Conservation (phyloP, 2,797 vertebrate genomes). For the Coreius guichenoti region DNA sequence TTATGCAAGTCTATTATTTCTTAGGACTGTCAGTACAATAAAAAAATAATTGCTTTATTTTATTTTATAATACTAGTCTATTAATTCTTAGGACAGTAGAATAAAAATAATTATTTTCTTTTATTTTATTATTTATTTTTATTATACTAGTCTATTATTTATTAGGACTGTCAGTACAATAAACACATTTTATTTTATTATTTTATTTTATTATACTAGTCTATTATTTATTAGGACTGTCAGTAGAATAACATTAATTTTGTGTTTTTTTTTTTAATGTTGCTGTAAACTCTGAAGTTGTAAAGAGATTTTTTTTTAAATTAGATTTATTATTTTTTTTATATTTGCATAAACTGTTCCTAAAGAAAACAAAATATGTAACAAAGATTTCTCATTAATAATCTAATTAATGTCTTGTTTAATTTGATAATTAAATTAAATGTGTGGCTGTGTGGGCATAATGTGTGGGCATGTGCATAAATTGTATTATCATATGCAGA, state of each 20-base stretch:
- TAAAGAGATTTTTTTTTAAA: no score
- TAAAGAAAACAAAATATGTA: not conserved
- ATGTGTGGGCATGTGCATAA: not conserved
- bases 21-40: not conserved
- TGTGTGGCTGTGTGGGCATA: not conserved
- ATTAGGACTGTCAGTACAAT: not conserved
- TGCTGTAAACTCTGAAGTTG: no score
- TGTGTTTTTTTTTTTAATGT: no score
- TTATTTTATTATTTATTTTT: not conserved
- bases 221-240: no score
- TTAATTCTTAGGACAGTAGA: not conserved
- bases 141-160: not conserved
- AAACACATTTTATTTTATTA: no score
- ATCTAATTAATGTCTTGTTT: not conserved
- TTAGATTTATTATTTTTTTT: not conserved
- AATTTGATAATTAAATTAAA: not conserved
- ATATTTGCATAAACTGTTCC: not conserved
- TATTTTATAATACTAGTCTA: not conserved
- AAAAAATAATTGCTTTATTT: not conserved
- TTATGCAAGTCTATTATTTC: not conserved
- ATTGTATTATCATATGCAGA: not conserved
- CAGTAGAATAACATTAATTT: no score
- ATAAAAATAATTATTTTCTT: not conserved
- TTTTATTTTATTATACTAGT: not conserved
- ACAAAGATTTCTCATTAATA: not conserved